Conservation (phyloP, 2,797 vertebrate species). For the Parauchenoglanis ngamensis region DNA sequence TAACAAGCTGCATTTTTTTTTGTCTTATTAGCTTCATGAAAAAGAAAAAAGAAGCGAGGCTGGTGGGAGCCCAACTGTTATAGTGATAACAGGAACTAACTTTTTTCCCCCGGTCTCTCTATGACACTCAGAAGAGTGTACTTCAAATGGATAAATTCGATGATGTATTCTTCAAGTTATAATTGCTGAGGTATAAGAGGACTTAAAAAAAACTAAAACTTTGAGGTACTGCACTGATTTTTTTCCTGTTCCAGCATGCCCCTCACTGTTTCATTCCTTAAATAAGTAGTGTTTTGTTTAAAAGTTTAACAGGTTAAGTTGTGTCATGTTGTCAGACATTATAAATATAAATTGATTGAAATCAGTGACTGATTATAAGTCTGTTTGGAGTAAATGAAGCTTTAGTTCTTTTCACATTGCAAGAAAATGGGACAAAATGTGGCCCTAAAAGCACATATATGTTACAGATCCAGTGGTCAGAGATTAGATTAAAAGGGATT, state of each 20-base stretch:
- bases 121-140: neutral
- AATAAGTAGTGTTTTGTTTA: neutral
- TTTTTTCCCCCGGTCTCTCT: neutral
- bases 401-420: neutral
- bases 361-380: neutral
- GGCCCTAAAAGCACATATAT: neutral
- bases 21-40: neutral
- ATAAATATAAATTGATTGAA: neutral
- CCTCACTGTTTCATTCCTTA: neutral
- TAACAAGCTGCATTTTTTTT: neutral
- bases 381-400: neutral
- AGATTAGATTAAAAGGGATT: neutral
- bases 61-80: no score
- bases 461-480: neutral
- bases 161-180: neutral
- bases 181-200: neutral
- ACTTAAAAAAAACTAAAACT: neutral
- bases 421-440: neutral
- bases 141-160: neutral
- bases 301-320: neutral
- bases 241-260: neutral
- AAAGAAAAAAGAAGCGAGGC: no score
- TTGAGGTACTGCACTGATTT: neutral
- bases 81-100: neutral
- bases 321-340: no score